These are phyloP conservation scores for Philypnodon macrostomus DNA, from an alignment of 2,797 vertebrate genomes.

Conservation along the genomic window DNA sequence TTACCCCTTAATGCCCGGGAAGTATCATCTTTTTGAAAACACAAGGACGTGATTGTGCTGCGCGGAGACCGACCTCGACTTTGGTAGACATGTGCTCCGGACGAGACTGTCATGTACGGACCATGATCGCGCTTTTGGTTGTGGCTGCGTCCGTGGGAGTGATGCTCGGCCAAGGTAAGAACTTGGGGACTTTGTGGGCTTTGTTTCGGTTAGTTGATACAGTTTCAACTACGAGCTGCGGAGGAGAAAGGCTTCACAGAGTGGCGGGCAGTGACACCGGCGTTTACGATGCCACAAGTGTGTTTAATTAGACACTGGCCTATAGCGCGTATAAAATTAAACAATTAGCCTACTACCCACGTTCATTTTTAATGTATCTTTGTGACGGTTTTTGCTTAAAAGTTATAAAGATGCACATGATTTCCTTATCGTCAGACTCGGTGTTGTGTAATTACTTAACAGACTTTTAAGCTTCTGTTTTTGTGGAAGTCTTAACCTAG, in stretches of 20 bases:
- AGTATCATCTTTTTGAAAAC: constrained; percentile 54
- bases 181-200: constrained; percentile 48
- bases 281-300: constrained; percentile 53
- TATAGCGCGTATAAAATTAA: too few species aligned
- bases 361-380: too few species aligned
- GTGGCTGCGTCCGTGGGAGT: constrained; percentile 50
- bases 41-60: constrained; percentile 56
- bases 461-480: not conserved
- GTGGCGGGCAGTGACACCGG: constrained; percentile 11
- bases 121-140: constrained; percentile 60
- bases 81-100: constrained; percentile 67
- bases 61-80: constrained; percentile 58
- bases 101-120: constrained; percentile 55
- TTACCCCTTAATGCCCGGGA: constrained; percentile 28
- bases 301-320: constrained; percentile 7
- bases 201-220: constrained; percentile 26
- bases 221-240: constrained; percentile 21
- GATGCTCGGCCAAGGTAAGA: constrained; percentile 76
- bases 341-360: too few species aligned
- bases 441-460: too few species aligned
- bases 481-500: not conserved
- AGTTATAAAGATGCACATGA: not conserved
- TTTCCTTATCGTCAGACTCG: too few species aligned
- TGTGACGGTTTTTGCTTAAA: not conserved
- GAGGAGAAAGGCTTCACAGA: constrained; percentile 7